Evolutionary conservation across 1,140 invertebrate genomes (phyloP).

Genomic region (Aphelenchoides fujianensis): DNA sequence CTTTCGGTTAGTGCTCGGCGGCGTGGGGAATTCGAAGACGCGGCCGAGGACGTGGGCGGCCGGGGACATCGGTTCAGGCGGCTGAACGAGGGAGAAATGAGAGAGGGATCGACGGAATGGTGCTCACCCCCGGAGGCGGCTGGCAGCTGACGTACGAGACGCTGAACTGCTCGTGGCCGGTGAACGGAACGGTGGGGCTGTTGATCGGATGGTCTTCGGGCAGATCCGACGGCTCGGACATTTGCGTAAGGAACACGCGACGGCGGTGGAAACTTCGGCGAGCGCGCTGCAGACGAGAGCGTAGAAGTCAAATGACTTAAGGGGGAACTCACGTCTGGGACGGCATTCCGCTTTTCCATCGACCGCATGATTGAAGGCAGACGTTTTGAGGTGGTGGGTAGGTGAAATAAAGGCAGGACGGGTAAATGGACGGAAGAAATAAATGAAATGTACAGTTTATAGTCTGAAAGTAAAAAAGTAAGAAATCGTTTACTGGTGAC

Average conservation of each 20-base stretch:
- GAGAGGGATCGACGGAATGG: neutral
- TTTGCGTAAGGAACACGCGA: neutral
- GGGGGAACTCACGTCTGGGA: too few relatives aligned
- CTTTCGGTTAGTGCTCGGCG: neutral
- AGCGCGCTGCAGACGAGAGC: neutral
- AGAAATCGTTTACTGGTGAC: too few relatives aligned
- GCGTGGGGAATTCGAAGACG: slow-evolving; percentile 2
- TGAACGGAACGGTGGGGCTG: neutral
- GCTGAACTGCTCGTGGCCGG: slow-evolving; percentile 6
- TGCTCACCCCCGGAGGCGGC: neutral
- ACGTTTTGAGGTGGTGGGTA: too few relatives aligned
- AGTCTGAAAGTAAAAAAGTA: too few relatives aligned
- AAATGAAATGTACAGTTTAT: too few relatives aligned
- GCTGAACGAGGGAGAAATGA: too few relatives aligned
- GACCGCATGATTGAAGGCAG: too few relatives aligned
- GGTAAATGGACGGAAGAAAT: too few relatives aligned
- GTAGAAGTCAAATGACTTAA: too few relatives aligned
- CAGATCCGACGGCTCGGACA: slow-evolving; percentile 3
- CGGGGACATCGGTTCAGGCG: neutral
- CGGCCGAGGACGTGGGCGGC: slow-evolving; percentile 13
- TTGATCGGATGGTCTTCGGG: neutral
- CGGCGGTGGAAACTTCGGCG: slow-evolving; percentile 12
- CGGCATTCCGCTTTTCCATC: too few relatives aligned
- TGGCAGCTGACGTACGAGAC: slow-evolving; percentile 17
- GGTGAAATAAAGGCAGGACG: too few relatives aligned